Conservation (phyloP, 37 sponge, comb jelly and placozoan genomes). For the Axinella damicornis region DNA sequence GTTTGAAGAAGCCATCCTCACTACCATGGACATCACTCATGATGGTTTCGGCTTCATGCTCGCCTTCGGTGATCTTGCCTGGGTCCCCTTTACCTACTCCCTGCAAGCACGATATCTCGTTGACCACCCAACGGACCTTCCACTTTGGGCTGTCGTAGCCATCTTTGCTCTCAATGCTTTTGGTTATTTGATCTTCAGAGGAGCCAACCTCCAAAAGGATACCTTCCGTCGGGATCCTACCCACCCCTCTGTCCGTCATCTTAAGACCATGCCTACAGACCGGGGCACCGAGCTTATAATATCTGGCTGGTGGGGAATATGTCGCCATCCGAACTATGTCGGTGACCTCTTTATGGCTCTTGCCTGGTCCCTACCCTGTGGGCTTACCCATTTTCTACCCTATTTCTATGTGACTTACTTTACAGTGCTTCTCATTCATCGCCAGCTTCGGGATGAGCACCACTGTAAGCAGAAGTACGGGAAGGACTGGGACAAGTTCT, state of each 20-base stretch:
- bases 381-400: constrained; percentile 67
- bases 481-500: constrained; percentile 87
- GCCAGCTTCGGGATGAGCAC: constrained; percentile 84
- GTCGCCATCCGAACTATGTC: constrained; percentile 93
- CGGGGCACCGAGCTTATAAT: constrained; percentile 86
- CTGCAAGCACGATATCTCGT: constrained; percentile 91
- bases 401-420: constrained; percentile 93
- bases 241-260: constrained; percentile 61
- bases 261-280: constrained; percentile 76
- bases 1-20: constrained; percentile 89
- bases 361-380: constrained; percentile 95
- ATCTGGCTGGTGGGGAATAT: constrained; percentile 93
- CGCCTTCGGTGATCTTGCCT: constrained; percentile 90
- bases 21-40: constrained; percentile 94
- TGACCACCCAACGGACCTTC: constrained; percentile 75
- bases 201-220: constrained; percentile 84
- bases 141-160: constrained; percentile 32
- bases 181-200: constrained; percentile 84
- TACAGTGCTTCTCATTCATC: constrained; percentile 79
- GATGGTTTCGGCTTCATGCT: constrained; percentile 98
- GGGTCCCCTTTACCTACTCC: constrained; percentile 94
- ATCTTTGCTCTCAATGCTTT: constrained; percentile 62
- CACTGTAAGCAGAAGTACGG: constrained; percentile 88
- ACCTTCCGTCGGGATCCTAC: constrained; percentile 77
- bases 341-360: constrained; percentile 96